Conservation (phyloP, 2,113 vertebrate genomes). For the Pantherophis guttatus region DNA sequence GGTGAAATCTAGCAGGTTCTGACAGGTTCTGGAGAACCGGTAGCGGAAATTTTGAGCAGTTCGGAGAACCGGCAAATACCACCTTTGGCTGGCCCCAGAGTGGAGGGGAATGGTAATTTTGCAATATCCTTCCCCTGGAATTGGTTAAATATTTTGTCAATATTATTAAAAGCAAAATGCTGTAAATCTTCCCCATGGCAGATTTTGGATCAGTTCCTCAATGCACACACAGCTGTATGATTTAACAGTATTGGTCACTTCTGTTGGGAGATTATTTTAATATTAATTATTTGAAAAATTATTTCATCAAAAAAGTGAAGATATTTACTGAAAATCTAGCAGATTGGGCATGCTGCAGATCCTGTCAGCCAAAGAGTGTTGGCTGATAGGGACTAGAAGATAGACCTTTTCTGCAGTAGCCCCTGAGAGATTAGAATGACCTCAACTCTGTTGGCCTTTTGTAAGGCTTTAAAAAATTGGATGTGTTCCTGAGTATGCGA, state of each 20-base stretch:
- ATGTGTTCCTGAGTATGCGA: not conserved
- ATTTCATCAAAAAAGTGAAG: not conserved
- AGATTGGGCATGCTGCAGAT: not conserved
- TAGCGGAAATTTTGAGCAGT: too few species aligned
- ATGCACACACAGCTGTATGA: too few species aligned
- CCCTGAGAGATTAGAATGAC: not conserved
- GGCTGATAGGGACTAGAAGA: too few species aligned
- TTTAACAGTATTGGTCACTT: not conserved
- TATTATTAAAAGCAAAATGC: constrained; percentile 3
- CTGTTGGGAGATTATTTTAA: not conserved
- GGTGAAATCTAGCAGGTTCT: too few species aligned
- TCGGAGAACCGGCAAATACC: too few species aligned
- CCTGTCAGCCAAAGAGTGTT: not conserved
- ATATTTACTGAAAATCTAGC: not conserved
- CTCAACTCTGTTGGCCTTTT: not conserved
- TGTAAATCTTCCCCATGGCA: not conserved
- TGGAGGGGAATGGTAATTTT: too few species aligned
- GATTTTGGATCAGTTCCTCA: not conserved
- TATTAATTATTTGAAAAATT: not conserved
- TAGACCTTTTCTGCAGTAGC: too few species aligned
- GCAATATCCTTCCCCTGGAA: too few species aligned
- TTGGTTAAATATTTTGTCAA: not conserved
- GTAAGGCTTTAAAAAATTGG: not conserved
- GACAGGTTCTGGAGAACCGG: too few species aligned
- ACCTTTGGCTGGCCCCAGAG: too few species aligned